Evolutionary conservation across 2,113 vertebrate species (phyloP).

Genomic region (Mungos mungo): DNA sequence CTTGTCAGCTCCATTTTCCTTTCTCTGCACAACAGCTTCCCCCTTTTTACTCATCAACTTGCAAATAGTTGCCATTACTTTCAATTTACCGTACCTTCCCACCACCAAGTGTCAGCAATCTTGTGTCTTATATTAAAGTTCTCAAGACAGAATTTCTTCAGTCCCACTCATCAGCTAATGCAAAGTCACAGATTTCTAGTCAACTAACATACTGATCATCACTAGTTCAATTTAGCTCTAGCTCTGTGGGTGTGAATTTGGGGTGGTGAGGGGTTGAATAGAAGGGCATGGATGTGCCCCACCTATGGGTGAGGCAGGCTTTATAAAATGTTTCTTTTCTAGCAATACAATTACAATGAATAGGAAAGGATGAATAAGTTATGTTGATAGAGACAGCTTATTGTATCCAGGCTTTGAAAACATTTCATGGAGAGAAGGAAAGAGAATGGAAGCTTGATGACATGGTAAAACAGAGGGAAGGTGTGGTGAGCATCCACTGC

Average conservation of each 20-base stretch:
- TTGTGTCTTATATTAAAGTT: background rate
- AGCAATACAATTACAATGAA: background rate
- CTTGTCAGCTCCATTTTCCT: background rate
- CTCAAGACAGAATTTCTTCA: background rate
- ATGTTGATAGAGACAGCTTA: background rate
- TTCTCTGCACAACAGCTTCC: background rate
- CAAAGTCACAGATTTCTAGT: background rate
- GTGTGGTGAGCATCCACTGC: background rate
- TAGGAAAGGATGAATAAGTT: background rate
- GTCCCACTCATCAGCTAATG: background rate
- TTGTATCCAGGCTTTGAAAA: background rate
- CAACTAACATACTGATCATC: background rate
- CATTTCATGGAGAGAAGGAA: background rate
- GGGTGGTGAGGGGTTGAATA: background rate
- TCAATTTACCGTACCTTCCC: background rate
- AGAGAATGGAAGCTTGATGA: background rate
- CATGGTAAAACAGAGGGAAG: background rate
- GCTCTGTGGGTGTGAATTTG: background rate
- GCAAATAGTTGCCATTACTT: background rate
- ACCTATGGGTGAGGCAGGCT: background rate
- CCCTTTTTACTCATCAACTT: background rate
- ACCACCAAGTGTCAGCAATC: background rate
- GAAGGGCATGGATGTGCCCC: background rate
- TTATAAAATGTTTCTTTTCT: background rate
- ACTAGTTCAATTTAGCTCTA: background rate